phyloP scores from a whole-genome alignment of 1,140 invertebrate genomes.

The Periplaneta americana region DNA sequence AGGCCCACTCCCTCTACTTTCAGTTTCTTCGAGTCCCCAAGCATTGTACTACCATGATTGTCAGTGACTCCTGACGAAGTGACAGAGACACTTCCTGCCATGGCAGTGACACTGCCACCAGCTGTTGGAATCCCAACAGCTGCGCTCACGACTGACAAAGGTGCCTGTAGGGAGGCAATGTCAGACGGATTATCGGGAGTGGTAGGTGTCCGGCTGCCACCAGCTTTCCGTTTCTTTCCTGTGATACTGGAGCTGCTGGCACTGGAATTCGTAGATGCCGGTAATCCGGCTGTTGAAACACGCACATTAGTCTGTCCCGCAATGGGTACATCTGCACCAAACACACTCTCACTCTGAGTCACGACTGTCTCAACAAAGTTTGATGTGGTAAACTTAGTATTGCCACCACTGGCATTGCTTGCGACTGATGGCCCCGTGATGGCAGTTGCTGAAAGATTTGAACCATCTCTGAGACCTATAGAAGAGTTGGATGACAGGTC shows the following conservation, averaged over 20 bases:
- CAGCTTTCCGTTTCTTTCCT: constrained; percentile 22
- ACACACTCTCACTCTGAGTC: constrained; percentile 32
- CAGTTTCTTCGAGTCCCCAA: constrained; percentile 1
- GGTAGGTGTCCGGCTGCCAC: constrained; percentile 6
- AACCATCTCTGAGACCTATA: not conserved
- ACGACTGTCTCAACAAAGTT: constrained; percentile 27
- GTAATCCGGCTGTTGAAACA: not conserved
- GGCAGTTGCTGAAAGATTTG: constrained; percentile 9
- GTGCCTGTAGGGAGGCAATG: not conserved
- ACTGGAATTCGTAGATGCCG: not conserved
- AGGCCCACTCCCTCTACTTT: not conserved
- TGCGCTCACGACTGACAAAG: constrained; percentile 29
- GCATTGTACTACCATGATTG: not conserved
- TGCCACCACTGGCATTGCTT: constrained; percentile 21
- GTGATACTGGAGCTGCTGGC: not conserved
- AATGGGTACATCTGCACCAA: constrained; percentile 21
- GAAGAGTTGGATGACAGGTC: not conserved
- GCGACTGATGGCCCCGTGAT: constrained; percentile 21
- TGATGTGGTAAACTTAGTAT: constrained; percentile 26
- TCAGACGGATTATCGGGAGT: not conserved
- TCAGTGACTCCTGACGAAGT: constrained; percentile 15
- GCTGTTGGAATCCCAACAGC: constrained; percentile 25
- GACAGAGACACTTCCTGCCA: constrained; percentile 17
- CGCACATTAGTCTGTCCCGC: constrained; percentile 7
- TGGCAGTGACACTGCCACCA: constrained; percentile 24